Conservation (phyloP, 2,888 invertebrate genomes). For the Deroplatys truncata region DNA sequence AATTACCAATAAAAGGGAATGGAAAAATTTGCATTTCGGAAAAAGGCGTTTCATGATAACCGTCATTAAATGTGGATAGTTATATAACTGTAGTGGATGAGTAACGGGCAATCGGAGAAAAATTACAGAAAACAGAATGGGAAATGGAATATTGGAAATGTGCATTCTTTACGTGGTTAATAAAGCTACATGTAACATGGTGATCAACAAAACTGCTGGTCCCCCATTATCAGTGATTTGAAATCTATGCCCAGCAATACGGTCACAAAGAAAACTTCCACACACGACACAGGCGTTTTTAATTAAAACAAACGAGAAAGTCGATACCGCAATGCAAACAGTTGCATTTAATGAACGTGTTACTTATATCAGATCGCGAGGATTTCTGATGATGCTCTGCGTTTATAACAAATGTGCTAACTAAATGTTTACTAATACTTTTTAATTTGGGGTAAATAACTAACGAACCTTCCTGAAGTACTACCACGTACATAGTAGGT, state of each 20-base stretch:
- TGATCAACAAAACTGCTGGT: not conserved
- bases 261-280: not conserved
- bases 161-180: not conserved
- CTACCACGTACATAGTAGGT: too few relatives aligned
- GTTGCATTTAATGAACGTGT: too few relatives aligned
- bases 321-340: too few relatives aligned
- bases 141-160: not conserved
- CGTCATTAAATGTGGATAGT: not conserved
- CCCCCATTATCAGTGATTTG: not conserved
- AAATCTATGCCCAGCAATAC: not conserved
- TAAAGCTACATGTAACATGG: not conserved
- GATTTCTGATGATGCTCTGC: too few relatives aligned
- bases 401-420: too few relatives aligned
- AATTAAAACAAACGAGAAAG: too few relatives aligned
- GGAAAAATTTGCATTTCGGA: not conserved
- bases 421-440: too few relatives aligned
- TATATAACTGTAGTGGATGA: not conserved
- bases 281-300: too few relatives aligned
- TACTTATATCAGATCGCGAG: too few relatives aligned
- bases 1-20: not conserved
- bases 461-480: too few relatives aligned
- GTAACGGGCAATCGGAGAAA: not conserved
- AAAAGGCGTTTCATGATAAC: not conserved
- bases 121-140: not conserved
- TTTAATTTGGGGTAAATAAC: too few relatives aligned